Evolutionary conservation across 2,888 invertebrate species (phyloP).

Genomic region (Hyles lineata): DNA sequence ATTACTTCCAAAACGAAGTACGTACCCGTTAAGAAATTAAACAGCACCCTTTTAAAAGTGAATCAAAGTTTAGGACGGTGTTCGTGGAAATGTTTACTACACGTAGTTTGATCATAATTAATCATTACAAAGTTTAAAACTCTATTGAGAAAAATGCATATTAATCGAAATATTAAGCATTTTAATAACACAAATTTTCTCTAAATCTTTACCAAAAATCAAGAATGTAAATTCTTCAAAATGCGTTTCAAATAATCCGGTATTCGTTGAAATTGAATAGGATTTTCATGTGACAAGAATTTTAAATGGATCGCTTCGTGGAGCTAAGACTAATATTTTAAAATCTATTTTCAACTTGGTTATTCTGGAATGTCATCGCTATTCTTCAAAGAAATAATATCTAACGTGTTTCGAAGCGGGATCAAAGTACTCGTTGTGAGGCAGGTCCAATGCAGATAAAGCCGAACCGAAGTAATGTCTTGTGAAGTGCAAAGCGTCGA

Average conservation of each 20-base stretch:
- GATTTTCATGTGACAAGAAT: conserved; percentile 25
- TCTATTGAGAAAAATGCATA: not conserved
- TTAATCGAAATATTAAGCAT: not conserved
- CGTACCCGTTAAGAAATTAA: conserved; percentile 25
- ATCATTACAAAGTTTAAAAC: not conserved
- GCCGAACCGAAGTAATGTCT: conserved; percentile 81
- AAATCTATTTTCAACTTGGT: conserved; percentile 7
- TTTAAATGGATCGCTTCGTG: conserved; percentile 18
- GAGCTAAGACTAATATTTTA: conserved; percentile 14
- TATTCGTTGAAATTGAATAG: conserved; percentile 23
- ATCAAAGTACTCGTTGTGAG: conserved; percentile 80
- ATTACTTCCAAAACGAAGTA: conserved; percentile 25
- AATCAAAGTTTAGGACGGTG: conserved; percentile 9
- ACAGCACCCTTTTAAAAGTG: conserved; percentile 19
- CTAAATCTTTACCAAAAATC: not conserved
- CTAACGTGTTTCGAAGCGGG: conserved; percentile 68
- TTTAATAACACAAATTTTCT: conserved; percentile 9
- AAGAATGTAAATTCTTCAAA: conserved; percentile 10
- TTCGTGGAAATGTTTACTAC: not conserved
- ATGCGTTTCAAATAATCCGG: conserved; percentile 20
- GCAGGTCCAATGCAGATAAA: conserved; percentile 77
- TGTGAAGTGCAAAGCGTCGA: conserved; percentile 84
- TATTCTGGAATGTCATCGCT: conserved; percentile 25
- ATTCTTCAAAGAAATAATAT: conserved; percentile 77
- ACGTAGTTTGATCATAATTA: not conserved